Conservation (phyloP, 2,888 invertebrate species). For the Tanytarsus gracilentus region DNA sequence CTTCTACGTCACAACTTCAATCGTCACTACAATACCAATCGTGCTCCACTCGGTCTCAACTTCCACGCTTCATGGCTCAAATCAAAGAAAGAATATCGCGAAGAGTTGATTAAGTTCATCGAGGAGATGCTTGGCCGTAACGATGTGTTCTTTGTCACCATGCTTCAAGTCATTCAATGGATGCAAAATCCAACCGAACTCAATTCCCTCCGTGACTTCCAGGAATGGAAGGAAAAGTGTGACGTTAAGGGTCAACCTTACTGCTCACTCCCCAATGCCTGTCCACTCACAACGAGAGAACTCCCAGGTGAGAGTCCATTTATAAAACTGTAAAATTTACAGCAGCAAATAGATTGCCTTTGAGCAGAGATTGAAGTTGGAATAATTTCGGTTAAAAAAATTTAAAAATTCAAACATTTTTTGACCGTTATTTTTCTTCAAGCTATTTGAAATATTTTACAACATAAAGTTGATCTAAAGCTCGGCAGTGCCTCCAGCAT, state of each 20-base stretch:
- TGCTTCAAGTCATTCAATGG: constrained; percentile 88
- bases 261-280: constrained; percentile 86
- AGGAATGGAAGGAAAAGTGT: constrained; percentile 92
- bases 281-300: constrained; percentile 80
- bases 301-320: constrained; percentile 78
- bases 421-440: too few species aligned
- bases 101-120: constrained; percentile 84
- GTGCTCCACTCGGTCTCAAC: constrained; percentile 84
- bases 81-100: constrained; percentile 86
- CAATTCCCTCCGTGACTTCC: constrained; percentile 78
- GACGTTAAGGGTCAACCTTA: constrained; percentile 89
- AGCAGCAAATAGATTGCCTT: too few species aligned
- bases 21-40: constrained; percentile 85
- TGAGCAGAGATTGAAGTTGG: too few species aligned
- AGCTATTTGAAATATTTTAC: too few species aligned
- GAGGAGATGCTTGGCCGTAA: constrained; percentile 83
- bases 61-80: constrained; percentile 95
- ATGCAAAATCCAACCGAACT: constrained; percentile 91
- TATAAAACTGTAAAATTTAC: too few species aligned
- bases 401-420: too few species aligned
- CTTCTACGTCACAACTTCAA: constrained; percentile 90
- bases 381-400: too few species aligned
- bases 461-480: too few species aligned
- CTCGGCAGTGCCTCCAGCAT: too few species aligned
- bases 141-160: constrained; percentile 88